Base-by-base conservation (phyloP, 2,113 vertebrate genomes). In the Periophthalmus modestus region DNA sequence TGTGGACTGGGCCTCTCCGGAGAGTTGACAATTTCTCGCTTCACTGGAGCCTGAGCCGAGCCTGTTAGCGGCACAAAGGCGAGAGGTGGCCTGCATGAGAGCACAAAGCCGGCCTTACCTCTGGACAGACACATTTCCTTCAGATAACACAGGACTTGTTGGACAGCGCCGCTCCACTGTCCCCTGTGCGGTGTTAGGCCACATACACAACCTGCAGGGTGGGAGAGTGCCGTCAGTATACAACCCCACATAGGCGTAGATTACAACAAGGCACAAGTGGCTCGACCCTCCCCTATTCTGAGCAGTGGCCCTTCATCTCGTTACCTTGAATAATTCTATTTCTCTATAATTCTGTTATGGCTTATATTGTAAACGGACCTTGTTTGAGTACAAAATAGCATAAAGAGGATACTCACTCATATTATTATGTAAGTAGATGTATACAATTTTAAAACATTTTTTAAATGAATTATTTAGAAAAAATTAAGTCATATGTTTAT, bases 1-100 rank as follows among this genome's bases (percentile, higher is more conserved):
- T 97, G 94, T 94, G 93, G 92, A 91, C 95, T 96, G 89, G 95
- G 93, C 95, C 96, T 96, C 95, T 95, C 88, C 94, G 94, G 95
- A 95, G 95, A 97, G 96, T 98, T 99, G 97, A 98, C 97, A 98
- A 99, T 99, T 99, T 99, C 96, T 96, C 96, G 97, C 96, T 95
- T 98, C 98, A 95, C 85, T 97, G 97, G 96, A 98, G 96, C 96
- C 95, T 96, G 93, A 95, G 94, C 93, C 92, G 93, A 95, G 95
- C 95, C 96, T 98, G 97, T 97, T 98, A 98, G 95, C 94, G 93
- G 96, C 95, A 98, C 96, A 98, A 98, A 95, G 91, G 90, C 86
- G 93, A 94, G 95, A 97, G 95, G 95, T 95, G 95, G 95, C 92
- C 93, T 88, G 92, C 93, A 95, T 96, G 94, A 96, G 89, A 94